Percentiles rank a stretch among this genome's conserved stretches.
Conservation (phyloP, 2,113 vertebrate genomes). For the Euleptes europaea region DNA sequence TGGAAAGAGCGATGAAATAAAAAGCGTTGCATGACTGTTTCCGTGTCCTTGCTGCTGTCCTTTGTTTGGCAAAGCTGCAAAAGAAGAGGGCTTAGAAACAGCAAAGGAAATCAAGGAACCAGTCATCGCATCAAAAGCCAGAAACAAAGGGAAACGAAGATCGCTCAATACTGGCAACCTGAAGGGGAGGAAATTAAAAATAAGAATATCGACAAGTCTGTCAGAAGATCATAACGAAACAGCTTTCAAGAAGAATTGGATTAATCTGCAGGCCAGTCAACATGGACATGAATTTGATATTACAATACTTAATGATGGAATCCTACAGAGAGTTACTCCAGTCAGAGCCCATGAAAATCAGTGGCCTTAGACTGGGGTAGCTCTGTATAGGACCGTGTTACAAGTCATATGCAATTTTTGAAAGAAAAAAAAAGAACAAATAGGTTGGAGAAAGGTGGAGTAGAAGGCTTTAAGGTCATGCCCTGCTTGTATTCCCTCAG, state of each 20-base stretch:
- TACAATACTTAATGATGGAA: too few species aligned
- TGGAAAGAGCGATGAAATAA: conserved; percentile 71
- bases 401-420: not conserved
- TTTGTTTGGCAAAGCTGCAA: conserved; percentile 64
- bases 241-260: not conserved
- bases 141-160: conserved; percentile 43
- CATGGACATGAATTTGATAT: not conserved
- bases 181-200: not conserved
- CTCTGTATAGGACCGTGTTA: too few species aligned
- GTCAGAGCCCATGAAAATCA: too few species aligned
- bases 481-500: not conserved
- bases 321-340: too few species aligned
- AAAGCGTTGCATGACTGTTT: conserved; percentile 66
- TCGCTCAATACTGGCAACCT: not conserved
- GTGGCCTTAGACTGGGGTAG: too few species aligned
- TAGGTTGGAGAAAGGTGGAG: not conserved
- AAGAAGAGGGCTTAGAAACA: conserved; percentile 44
- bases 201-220: conserved; percentile 2
- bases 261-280: not conserved
- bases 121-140: conserved; percentile 41
- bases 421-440: not conserved
- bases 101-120: conserved; percentile 45
- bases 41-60: conserved; percentile 70
- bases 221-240: conserved; percentile 9
- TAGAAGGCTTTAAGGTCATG: not conserved